A percentile compares a stretch with the other conserved stretches of the same genome.
These are phyloP conservation scores for Sitophilus oryzae DNA, from an alignment of 1,140 invertebrate genomes.

Conservation along the genomic window DNA sequence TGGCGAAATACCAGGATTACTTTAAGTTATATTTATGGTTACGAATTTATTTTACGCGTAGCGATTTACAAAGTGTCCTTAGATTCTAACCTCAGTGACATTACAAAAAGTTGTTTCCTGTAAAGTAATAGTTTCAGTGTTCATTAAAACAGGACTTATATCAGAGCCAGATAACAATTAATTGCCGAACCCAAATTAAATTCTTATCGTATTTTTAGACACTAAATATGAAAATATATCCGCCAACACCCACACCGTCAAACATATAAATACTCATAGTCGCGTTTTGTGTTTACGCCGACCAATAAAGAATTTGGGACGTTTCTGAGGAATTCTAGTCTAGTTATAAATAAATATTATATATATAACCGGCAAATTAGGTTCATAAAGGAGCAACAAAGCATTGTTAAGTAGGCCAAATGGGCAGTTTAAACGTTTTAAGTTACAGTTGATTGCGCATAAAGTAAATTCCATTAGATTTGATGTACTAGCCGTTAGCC, in stretches of 20 bases:
- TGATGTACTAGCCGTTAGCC: conserved; percentile 3
- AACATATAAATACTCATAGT: background rate
- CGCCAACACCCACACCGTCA: background rate
- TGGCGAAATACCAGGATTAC: too few relatives aligned
- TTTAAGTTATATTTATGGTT: too few relatives aligned
- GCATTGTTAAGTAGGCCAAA: background rate
- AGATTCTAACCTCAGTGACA: too few relatives aligned
- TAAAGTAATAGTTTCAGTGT: too few relatives aligned
- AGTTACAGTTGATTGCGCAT: conserved; percentile 6
- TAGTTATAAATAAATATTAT: background rate
- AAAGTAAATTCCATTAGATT: conserved; percentile 5
- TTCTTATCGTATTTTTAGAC: background rate
- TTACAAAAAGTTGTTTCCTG: too few relatives aligned
- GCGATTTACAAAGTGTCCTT: too few relatives aligned
- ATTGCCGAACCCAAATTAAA: too few relatives aligned
- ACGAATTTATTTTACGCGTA: too few relatives aligned
- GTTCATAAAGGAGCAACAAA: background rate
- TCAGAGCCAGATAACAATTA: too few relatives aligned
- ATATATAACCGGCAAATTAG: background rate
- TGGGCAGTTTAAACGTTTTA: background rate
- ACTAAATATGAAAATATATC: background rate
- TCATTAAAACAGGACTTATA: too few relatives aligned
- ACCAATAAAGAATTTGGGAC: background rate
- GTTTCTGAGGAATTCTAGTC: background rate
- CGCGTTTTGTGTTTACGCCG: background rate